Conservation (phyloP, 53 echinoderm and acorn worm species). For the Crossaster papposus region DNA sequence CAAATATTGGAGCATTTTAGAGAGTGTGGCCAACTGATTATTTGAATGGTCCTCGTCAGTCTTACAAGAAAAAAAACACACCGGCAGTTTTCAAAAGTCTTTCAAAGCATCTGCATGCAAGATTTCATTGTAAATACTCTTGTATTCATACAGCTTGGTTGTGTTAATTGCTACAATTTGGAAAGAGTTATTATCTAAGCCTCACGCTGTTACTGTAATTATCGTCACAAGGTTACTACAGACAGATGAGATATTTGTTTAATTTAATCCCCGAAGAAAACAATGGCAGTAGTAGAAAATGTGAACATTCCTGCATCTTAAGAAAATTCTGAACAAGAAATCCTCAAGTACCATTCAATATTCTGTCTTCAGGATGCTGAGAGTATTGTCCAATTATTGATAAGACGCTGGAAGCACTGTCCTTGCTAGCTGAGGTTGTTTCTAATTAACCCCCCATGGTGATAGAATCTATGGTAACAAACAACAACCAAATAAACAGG, state of each 20-base stretch:
- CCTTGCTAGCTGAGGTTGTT: not conserved
- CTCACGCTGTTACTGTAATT: not conserved
- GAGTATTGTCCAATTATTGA: not conserved
- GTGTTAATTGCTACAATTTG: not conserved
- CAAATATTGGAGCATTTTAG: too few species aligned
- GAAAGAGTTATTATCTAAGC: not conserved
- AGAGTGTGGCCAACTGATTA: too few species aligned
- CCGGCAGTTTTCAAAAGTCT: too few species aligned
- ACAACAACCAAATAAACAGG: not conserved
- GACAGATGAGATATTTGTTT: not conserved
- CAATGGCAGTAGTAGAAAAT: not conserved
- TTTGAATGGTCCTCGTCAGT: too few species aligned
- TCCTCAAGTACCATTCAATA: not conserved
- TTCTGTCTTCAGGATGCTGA: not conserved
- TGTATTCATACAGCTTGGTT: not conserved
- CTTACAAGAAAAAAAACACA: too few species aligned
- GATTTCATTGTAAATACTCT: too few species aligned
- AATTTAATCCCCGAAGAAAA: not conserved
- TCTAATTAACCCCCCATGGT: not conserved
- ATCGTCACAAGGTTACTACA: not conserved
- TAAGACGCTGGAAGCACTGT: not conserved
- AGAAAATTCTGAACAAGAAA: not conserved
- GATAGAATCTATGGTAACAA: not conserved
- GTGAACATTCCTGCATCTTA: not conserved
- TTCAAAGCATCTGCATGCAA: too few species aligned